Evolutionary conservation across 2,113 vertebrate species (phyloP).

Genomic region (Triplophysa tibetana): DNA sequence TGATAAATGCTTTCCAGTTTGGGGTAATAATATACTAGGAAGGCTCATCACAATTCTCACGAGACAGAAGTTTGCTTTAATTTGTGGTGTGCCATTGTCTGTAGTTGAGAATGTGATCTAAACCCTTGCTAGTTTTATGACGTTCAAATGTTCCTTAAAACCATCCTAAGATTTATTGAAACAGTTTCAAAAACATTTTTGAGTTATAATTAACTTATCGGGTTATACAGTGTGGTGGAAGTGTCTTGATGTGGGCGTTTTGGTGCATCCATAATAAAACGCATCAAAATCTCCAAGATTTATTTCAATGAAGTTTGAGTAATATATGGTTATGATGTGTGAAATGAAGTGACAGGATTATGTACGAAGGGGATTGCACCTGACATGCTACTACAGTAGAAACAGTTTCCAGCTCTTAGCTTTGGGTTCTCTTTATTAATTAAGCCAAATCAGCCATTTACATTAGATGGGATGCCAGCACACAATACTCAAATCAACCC

Average conservation of each 20-base stretch:
- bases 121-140: not conserved
- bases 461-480: slow-evolving; percentile 14
- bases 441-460: slow-evolving; percentile 16
- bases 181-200: too few relatives aligned
- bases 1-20: slow-evolving; percentile 27
- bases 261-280: too few relatives aligned
- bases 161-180: not conserved
- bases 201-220: too few relatives aligned
- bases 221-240: too few relatives aligned
- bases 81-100: not conserved
- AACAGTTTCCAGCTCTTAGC: not conserved
- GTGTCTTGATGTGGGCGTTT: too few relatives aligned
- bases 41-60: not conserved
- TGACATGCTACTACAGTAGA: not conserved
- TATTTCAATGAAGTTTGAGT: too few relatives aligned
- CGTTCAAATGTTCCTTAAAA: not conserved
- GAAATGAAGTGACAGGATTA: slow-evolving; percentile 2
- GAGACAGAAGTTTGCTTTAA: not conserved
- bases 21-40: slow-evolving; percentile 21
- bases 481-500: not conserved
- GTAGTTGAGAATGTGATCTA: not conserved
- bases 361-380: not conserved
- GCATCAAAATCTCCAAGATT: too few relatives aligned
- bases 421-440: not conserved
- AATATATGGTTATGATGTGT: not conserved